phyloP scores from a whole-genome alignment of 2,113 vertebrate species.

The Camelus dromedarius region DNA sequence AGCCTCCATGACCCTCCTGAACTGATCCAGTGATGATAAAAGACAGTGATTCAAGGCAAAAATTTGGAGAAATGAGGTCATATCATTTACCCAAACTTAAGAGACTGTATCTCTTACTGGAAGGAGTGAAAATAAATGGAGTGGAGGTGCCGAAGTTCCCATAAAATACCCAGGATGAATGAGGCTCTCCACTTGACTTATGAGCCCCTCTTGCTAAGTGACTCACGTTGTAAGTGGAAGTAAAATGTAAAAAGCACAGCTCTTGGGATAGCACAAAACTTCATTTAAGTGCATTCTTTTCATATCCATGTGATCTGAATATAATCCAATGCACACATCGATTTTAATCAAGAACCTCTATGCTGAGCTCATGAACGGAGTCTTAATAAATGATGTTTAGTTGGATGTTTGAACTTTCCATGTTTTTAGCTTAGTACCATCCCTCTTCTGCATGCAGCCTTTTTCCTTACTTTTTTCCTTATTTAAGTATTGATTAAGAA shows the following conservation, averaged over 20 bases:
- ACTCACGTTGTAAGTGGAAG: conserved; percentile 49
- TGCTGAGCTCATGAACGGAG: neutral
- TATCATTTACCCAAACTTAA: conserved; percentile 63
- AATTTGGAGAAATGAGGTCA: conserved; percentile 65
- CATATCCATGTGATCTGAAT: neutral
- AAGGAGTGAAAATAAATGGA: conserved; percentile 71
- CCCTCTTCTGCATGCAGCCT: neutral
- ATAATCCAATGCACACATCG: neutral
- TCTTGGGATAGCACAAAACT: neutral
- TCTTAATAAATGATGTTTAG: neutral
- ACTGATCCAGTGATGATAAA: neutral
- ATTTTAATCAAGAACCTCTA: neutral
- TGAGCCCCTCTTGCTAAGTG: conserved; percentile 2
- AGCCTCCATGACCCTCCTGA: neutral
- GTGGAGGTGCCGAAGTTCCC: conserved; percentile 31
- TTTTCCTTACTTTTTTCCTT: neutral
- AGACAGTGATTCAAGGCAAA: conserved; percentile 42
- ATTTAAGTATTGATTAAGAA: neutral
- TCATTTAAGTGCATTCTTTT: neutral
- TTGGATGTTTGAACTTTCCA: neutral
- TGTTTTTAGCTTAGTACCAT: neutral
- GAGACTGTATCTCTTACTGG: conserved; percentile 49
- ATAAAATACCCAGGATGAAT: conserved; percentile 59
- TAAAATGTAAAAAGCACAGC: neutral
- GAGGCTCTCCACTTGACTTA: conserved; percentile 38